A percentile compares a stretch with the other conserved stretches of the same genome.
phyloP scores from a whole-genome alignment of 2,113 vertebrate species.

The Vulpes lagopus region DNA sequence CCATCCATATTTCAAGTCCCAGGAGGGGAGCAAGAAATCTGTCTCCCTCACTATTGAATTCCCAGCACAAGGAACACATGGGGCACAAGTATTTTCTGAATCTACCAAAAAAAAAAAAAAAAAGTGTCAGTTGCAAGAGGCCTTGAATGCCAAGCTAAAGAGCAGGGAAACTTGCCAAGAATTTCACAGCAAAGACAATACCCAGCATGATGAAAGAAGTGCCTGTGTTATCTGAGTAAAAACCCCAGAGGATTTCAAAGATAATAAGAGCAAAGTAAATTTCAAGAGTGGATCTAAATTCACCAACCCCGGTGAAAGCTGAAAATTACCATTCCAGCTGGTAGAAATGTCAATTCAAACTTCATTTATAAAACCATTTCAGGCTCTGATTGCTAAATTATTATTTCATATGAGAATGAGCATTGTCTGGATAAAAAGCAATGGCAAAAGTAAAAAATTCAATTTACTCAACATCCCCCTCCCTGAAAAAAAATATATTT shows the following conservation, averaged over 20 bases:
- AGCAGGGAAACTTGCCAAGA: background rate
- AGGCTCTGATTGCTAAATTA: slow-evolving; percentile 54
- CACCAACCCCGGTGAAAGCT: slow-evolving; percentile 24
- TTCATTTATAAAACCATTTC: slow-evolving; percentile 66
- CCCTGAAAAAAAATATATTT: background rate
- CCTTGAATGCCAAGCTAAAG: slow-evolving; percentile 17
- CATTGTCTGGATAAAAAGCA: slow-evolving; percentile 40
- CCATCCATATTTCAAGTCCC: background rate
- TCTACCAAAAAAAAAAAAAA: background rate
- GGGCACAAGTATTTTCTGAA: background rate
- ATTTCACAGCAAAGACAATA: background rate
- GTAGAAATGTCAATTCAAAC: slow-evolving; percentile 73
- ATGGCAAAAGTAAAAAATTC: background rate
- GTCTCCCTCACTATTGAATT: no score
- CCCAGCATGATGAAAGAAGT: background rate
- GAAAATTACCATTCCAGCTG: slow-evolving; percentile 70
- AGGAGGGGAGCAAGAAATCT: background rate
- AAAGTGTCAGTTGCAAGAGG: background rate
- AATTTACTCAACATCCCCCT: slow-evolving; percentile 46
- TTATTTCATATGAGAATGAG: slow-evolving; percentile 55
- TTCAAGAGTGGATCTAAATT: slow-evolving; percentile 68
- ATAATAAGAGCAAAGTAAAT: slow-evolving; percentile 74
- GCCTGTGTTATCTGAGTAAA: background rate
- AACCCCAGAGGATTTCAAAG: slow-evolving; percentile 33
- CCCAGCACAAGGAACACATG: background rate